Evolutionary conservation across 2,797 vertebrate genomes (phyloP), one percentile per base, ranked within the genome.

Genomic region (Eleutherodactylus coqui): DNA sequence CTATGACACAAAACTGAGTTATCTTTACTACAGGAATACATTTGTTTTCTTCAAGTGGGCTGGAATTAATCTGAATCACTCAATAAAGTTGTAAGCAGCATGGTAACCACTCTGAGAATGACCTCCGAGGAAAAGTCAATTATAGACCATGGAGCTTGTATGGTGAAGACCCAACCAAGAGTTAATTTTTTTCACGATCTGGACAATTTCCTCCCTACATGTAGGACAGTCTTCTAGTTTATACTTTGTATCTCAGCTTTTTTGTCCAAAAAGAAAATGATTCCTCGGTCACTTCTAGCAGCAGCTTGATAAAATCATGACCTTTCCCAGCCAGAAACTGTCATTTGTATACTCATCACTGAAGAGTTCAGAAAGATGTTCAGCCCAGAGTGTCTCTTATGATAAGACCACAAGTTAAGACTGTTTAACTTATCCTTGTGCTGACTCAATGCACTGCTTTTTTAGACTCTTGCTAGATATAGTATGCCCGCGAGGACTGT

Each of bases 271-370:
- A n/a, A 82, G 34, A 43, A 86, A 83, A 70, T 70, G 38, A 62
- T 72, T 69, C 49, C 55, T 70, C n/a, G 24, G 47, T 82, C 58
- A 55, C 36, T 62, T 80, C n/a, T 32, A 79, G 41, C 47, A 73
- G 38, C 79, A 77, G 79, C 85, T 78, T 87, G 80, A 86, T 78
- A 86, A 67, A 55, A 86, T 82, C 85, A 70, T 3, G 11, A 43
- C 32, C 58, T 29, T 75, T 58, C 36, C 49, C 36, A 78, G 64
- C 62, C 83, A 77, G 58, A 24, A 36, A 55, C 75, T 60, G 81
- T 55, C n/a, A 45, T 29, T 60, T 43, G 70, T 83, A 45, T 75
- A 60, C 14, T 73, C 51, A 70, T 82, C 64, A 55, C 24, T 55
- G 14, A 29, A 9, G 70, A 58, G 51, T 73, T n/a, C 45, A 51